Conservation (phyloP, 1,140 invertebrate species). For the Gryllus bimaculatus region DNA sequence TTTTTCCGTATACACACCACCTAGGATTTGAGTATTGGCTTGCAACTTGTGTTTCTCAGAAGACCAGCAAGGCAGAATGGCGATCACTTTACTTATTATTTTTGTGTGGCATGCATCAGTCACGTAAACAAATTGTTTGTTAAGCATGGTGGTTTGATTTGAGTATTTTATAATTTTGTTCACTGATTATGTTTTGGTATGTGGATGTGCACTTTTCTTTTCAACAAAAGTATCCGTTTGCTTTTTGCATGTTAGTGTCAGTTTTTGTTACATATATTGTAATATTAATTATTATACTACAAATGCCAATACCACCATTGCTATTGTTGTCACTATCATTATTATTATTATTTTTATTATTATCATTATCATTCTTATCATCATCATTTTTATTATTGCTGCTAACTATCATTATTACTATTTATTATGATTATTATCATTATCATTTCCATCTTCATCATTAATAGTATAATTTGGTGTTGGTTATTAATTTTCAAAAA, state of each 20-base stretch:
- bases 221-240: neutral
- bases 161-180: neutral
- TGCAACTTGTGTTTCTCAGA: constrained; percentile 12
- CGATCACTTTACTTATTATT: constrained; percentile 2
- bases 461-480: neutral
- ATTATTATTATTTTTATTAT: neutral
- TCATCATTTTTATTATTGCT: neutral
- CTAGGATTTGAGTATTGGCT: constrained; percentile 12
- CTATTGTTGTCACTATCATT: neutral
- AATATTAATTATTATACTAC: neutral
- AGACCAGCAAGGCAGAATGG: constrained; percentile 12
- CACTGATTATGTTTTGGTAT: neutral
- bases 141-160: constrained; percentile 11
- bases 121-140: neutral
- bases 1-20: neutral
- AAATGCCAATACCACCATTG: neutral
- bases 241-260: neutral
- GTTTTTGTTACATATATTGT: neutral
- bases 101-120: constrained; percentile 14
- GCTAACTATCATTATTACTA: neutral
- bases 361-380: neutral
- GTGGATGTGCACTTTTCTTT: neutral
- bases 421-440: neutral
- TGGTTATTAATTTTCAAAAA: neutral
- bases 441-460: neutral